Conservation (phyloP, 2,888 invertebrate genomes). For the Drosophila mulleri region DNA sequence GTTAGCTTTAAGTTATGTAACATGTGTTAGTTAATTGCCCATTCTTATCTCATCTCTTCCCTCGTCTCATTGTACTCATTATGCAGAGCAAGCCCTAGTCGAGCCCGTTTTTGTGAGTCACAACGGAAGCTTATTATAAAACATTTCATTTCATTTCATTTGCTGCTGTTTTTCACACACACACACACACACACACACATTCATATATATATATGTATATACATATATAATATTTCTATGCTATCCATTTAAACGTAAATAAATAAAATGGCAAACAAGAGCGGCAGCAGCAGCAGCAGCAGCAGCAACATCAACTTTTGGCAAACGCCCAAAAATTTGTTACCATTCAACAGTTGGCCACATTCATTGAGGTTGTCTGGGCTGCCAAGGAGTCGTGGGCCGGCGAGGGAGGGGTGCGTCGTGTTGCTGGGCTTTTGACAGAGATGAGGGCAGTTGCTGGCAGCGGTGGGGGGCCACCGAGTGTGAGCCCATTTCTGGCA, state of each 20-base stretch:
- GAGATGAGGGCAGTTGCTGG: conserved; percentile 7
- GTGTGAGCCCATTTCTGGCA: conserved; percentile 24
- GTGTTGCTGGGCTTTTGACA: conserved; percentile 1
- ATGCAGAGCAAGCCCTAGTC: background rate
- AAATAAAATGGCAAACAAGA: conserved; percentile 55
- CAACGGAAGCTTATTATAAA: conserved; percentile 49
- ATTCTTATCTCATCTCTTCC: background rate
- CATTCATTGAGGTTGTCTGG: conserved; percentile 50
- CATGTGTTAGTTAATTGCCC: background rate
- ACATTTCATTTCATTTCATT: conserved; percentile 41
- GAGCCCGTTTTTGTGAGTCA: background rate
- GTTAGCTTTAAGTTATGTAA: too few relatives aligned
- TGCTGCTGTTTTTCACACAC: conserved; percentile 9
- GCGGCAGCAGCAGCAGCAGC: background rate
- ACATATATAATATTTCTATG: conserved; percentile 6
- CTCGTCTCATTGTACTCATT: background rate
- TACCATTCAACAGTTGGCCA: conserved; percentile 72
- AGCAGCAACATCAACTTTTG: conserved; percentile 28
- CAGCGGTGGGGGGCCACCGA: background rate
- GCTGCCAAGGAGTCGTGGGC: conserved; percentile 2
- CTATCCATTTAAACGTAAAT: conserved; percentile 44
- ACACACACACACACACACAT: too few relatives aligned
- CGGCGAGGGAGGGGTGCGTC: too few relatives aligned
- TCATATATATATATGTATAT: too few relatives aligned
- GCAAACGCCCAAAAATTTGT: conserved; percentile 53